Percentiles rank a stretch among this genome's conserved stretches.
Conservation (phyloP, 2,888 invertebrate species). For the Pandemis cinnamomeana region DNA sequence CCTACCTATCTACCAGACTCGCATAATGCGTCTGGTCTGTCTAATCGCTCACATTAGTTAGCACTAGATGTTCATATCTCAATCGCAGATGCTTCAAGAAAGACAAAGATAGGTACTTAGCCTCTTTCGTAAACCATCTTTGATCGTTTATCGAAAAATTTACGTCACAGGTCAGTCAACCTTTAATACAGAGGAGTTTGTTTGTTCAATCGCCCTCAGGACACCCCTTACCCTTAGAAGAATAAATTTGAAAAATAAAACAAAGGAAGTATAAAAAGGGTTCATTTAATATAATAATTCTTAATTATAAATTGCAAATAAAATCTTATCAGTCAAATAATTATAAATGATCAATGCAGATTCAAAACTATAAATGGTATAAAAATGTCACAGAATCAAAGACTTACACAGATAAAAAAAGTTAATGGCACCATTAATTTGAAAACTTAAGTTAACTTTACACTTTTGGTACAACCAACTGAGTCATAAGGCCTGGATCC, state of each 20-base stretch:
- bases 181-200: neutral
- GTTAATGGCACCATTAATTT: too few species aligned
- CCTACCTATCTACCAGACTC: too few species aligned
- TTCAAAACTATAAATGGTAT: too few species aligned
- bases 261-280: neutral
- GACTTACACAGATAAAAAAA: too few species aligned
- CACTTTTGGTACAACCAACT: too few species aligned
- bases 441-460: too few species aligned
- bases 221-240: neutral
- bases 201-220: neutral
- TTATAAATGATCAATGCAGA: too few species aligned
- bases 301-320: neutral
- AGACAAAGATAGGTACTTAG: neutral
- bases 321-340: neutral
- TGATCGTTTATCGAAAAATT: neutral
- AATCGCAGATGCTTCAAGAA: neutral
- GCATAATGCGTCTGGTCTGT: too few species aligned
- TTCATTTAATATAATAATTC: neutral
- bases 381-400: too few species aligned
- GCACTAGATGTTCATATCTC: neutral
- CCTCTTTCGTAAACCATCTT: neutral
- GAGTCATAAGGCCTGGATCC: too few species aligned
- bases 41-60: too few species aligned
- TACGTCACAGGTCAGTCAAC: neutral
- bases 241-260: neutral